These are phyloP conservation scores for Ormyrus pomaceus DNA, from an alignment of 2,888 invertebrate genomes.

Conservation along the genomic window DNA sequence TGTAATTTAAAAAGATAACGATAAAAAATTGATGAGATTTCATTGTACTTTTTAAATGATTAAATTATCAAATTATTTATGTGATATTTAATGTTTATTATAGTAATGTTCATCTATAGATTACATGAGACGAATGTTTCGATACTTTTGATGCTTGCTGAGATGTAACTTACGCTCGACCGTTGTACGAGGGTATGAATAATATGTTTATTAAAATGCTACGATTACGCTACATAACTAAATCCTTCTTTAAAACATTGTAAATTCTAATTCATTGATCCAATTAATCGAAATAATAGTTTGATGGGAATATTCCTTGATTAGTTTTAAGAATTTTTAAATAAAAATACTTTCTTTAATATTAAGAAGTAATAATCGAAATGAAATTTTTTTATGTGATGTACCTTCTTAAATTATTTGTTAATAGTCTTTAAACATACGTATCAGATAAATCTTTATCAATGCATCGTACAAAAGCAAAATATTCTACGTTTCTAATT, in stretches of 20 bases:
- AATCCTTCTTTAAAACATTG: neutral
- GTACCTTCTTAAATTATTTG: constrained; percentile 23
- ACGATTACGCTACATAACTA: neutral
- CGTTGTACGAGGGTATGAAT: constrained; percentile 24
- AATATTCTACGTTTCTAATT: constrained; percentile 22
- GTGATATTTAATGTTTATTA: constrained; percentile 43
- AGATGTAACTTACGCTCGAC: constrained; percentile 30
- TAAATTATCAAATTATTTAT: constrained; percentile 40
- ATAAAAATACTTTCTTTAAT: constrained; percentile 13
- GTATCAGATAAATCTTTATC: constrained; percentile 18
- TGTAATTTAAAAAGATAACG: no score
- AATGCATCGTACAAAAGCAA: constrained; percentile 4
- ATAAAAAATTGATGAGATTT: neutral
- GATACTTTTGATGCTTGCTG: constrained; percentile 40
- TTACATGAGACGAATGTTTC: constrained; percentile 33
- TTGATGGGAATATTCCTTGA: constrained; percentile 19
- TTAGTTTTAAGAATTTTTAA: constrained; percentile 14
- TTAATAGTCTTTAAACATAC: constrained; percentile 4
- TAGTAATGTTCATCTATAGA: constrained; percentile 25
- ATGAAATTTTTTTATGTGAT: constrained; percentile 5
- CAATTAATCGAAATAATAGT: constrained; percentile 9
- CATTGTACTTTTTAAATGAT: neutral
- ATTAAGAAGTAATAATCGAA: constrained; percentile 13
- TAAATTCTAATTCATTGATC: neutral
- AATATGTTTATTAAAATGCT: neutral